Percentiles rank a stretch among this genome's conserved stretches.
These are phyloP conservation scores for Hypomecis atomaria DNA, from an alignment of 2,888 invertebrate genomes.

Conservation along the genomic window DNA sequence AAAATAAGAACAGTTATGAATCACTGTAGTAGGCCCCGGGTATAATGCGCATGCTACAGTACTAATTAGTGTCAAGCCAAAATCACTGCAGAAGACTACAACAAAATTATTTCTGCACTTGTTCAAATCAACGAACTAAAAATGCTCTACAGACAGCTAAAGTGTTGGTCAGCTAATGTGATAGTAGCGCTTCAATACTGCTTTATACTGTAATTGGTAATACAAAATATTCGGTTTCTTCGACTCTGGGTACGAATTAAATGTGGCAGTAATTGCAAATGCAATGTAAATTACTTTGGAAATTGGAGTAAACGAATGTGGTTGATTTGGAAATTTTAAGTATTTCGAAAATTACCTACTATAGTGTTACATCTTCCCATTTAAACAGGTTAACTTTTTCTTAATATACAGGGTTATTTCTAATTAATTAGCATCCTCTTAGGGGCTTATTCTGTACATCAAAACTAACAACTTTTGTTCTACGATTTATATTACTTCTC, in stretches of 20 bases:
- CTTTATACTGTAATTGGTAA: background rate
- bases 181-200: background rate
- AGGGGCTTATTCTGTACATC: no score
- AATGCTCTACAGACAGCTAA: background rate
- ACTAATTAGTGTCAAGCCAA: constrained; percentile 37
- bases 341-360: background rate
- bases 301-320: background rate
- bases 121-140: background rate
- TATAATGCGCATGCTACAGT: constrained; percentile 22
- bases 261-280: constrained; percentile 30
- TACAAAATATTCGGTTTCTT: constrained; percentile 30
- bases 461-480: no score
- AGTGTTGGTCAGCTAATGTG: background rate
- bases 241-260: constrained; percentile 26
- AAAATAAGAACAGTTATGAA: background rate
- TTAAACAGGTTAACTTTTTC: no score
- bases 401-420: no score
- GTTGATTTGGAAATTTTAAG: background rate
- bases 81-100: constrained; percentile 8
- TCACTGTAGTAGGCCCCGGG: background rate
- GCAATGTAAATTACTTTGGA: constrained; percentile 1
- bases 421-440: no score
- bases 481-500: no score
- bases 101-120: background rate
- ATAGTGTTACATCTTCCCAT: no score